Evolutionary conservation across 2,797 vertebrate genomes (phyloP), one percentile per base, ranked within the genome.

Genomic region (Crenuchus spilurus): DNA sequence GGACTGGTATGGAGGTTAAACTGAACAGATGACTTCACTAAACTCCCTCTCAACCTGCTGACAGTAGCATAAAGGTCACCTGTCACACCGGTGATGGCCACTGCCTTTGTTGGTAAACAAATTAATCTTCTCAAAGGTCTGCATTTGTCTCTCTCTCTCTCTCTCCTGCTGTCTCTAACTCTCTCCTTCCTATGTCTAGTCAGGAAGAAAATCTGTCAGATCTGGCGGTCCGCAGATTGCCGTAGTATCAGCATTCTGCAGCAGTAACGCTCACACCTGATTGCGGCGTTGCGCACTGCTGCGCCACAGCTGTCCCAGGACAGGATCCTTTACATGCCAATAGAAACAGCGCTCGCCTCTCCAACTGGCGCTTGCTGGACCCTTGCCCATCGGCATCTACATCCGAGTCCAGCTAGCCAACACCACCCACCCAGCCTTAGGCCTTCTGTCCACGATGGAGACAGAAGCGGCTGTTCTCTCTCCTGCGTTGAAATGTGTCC

Each of bases 101-200:
- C 84, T 82, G 81, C 65, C 89, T 90, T 87, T 92, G 92, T 93
- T 92, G 91, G 92, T 94, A 94, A 95, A 95, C 94, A 96, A 94
- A 98, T 97, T 94, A 93, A 96, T 96, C 94, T 96, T 92, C 92
- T 60, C 84, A 96, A 97, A 98, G 95, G 96, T 97, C 94, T 84
- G 91, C 88, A 89, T 96, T 94, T 93, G 90, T 94, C 55, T 41
- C 35, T 68, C 14, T 49, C n/a, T 28, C 33, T 51, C 39, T 67
- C 64, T 60, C 57, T 70, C 64, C 52, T 60, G 66, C 71, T 54
- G n/a, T 30, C 30, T 46, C 35, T 67, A 57, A 49, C 52, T 70
- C 66, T 58, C 66, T 75, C 18, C 42, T 68, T 74, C 35, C 51
- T 14, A 49, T 90, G 90, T 92, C 90, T 94, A 88, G 87, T 86